These are phyloP conservation scores for Pachydiplax longipennis DNA, from an alignment of 2,888 invertebrate species.

Conservation along the genomic window DNA sequence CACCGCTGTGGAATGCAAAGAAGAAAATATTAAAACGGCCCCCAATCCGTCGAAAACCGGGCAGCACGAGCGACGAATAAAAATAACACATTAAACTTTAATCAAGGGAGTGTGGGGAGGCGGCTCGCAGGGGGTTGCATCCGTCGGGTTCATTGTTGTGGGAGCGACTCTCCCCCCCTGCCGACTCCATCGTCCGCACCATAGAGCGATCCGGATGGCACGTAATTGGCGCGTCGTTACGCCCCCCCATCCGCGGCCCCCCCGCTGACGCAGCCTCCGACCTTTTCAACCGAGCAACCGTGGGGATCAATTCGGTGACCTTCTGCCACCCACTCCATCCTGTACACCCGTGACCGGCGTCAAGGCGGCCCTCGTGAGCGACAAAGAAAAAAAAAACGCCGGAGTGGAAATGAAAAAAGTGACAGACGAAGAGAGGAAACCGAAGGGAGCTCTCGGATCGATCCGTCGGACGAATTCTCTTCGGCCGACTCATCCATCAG, in stretches of 20 bases:
- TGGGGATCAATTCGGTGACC: not conserved
- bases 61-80: too few relatives aligned
- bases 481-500: not conserved
- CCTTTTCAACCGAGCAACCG: not conserved
- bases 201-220: not conserved
- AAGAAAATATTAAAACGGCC: too few relatives aligned
- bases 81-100: not conserved
- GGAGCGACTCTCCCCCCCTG: not conserved
- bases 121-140: not conserved
- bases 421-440: not conserved
- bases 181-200: not conserved
- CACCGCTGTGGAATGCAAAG: too few relatives aligned
- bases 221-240: not conserved
- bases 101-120: not conserved
- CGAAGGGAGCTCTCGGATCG: not conserved
- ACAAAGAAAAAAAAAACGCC: too few relatives aligned
- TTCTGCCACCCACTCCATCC: not conserved
- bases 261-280: not conserved
- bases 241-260: not conserved
- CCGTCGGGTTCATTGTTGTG: not conserved
- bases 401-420: not conserved
- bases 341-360: not conserved
- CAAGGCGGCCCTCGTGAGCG: too few relatives aligned
- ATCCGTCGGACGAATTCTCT: not conserved
- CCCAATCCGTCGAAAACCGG: too few relatives aligned